Evolutionary conservation across 2,888 invertebrate species (phyloP).

Genomic region (Morpho helenor): DNA sequence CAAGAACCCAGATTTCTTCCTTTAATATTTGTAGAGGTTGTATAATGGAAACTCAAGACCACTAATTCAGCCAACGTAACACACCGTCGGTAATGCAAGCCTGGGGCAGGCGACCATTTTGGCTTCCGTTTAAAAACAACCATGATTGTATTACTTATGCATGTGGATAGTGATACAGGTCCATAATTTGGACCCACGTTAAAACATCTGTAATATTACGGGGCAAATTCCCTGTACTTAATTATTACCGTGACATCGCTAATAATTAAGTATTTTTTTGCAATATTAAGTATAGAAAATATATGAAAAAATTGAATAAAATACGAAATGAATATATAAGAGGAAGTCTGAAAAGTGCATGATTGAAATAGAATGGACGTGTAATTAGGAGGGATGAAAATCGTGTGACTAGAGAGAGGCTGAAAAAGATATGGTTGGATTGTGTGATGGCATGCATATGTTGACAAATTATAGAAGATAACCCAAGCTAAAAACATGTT

Average conservation of each 20-base stretch:
- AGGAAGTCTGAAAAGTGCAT: too few relatives aligned
- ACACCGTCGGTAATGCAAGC: slow-evolving; percentile 51
- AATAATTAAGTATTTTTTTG: not conserved
- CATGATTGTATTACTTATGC: slow-evolving; percentile 54
- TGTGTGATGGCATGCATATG: too few relatives aligned
- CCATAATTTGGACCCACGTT: slow-evolving; percentile 13
- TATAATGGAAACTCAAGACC: slow-evolving; percentile 31
- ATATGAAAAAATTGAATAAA: too few relatives aligned
- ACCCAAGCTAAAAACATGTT: too few relatives aligned
- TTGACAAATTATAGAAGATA: too few relatives aligned
- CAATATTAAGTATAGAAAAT: too few relatives aligned
- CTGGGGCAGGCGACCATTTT: slow-evolving; percentile 65
- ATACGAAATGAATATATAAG: too few relatives aligned
- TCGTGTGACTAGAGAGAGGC: too few relatives aligned
- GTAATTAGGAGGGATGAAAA: too few relatives aligned
- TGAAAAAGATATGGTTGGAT: too few relatives aligned
- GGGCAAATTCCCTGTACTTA: slow-evolving; percentile 2
- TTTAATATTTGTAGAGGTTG: not conserved
- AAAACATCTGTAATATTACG: slow-evolving; percentile 3
- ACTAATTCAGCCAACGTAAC: slow-evolving; percentile 41
- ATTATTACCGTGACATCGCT: not conserved
- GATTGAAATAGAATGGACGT: too few relatives aligned
- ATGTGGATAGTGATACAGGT: slow-evolving; percentile 26
- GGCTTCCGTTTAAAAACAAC: slow-evolving; percentile 72
- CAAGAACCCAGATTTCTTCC: too few relatives aligned